Conservation (phyloP, 2,113 vertebrate species). For the Sclerurus mexicanus region DNA sequence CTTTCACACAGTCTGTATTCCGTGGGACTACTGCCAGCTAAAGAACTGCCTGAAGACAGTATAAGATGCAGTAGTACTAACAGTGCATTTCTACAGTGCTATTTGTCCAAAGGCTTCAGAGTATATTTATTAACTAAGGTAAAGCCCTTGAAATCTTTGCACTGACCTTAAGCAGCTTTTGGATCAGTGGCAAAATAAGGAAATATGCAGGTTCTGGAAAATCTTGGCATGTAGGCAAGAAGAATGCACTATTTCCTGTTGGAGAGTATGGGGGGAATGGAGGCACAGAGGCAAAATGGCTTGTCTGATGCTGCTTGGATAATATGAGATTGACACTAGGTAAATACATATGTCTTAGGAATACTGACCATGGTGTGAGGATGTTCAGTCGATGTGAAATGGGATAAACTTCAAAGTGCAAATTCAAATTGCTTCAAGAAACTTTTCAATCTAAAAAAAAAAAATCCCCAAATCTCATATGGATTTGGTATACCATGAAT, state of each 20-base stretch:
- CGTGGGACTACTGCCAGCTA: not conserved
- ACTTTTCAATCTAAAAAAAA: not conserved
- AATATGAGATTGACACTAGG: not conserved
- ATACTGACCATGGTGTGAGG: not conserved
- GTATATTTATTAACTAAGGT: not conserved
- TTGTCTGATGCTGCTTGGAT: not conserved
- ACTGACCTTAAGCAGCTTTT: not conserved
- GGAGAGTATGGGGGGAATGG: not conserved
- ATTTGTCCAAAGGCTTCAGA: conserved; percentile 3
- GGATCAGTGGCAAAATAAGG: not conserved
- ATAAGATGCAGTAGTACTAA: not conserved
- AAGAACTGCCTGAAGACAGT: not conserved
- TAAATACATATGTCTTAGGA: not conserved
- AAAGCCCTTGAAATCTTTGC: not conserved
- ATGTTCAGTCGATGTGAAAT: not conserved
- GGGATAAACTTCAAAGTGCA: not conserved
- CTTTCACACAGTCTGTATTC: conserved; percentile 6
- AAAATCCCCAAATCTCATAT: not conserved
- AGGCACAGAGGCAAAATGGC: not conserved
- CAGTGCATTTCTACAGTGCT: not conserved
- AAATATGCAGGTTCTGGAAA: not conserved
- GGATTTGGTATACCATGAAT: not conserved
- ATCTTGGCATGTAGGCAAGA: not conserved
- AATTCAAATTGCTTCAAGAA: not conserved
- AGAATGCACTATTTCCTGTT: not conserved